These are phyloP conservation scores for Sebastes nivosus DNA, from an alignment of 2,797 vertebrate species.

Conservation along the genomic window DNA sequence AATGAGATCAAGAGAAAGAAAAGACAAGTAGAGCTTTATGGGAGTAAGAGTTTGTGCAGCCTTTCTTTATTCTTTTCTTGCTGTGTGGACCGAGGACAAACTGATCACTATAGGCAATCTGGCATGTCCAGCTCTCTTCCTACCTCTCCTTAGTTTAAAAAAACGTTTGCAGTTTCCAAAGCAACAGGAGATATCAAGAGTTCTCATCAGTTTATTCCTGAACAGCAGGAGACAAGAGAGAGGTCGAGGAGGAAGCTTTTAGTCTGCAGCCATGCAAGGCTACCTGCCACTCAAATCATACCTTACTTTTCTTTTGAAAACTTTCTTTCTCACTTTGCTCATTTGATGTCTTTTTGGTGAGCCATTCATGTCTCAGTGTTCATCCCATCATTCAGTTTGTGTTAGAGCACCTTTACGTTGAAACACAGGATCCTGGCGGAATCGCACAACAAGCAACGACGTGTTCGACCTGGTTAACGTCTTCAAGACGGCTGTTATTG, in stretches of 20 bases:
- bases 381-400: constrained; percentile 55
- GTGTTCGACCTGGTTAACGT: not conserved
- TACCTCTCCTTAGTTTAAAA: not conserved
- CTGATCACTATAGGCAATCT: not conserved
- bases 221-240: not conserved
- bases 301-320: constrained; percentile 36
- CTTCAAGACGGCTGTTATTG: not conserved
- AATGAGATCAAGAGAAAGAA: not conserved
- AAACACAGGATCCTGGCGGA: constrained; percentile 32
- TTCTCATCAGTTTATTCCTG: constrained; percentile 11
- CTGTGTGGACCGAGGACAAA: not conserved
- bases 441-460: not conserved
- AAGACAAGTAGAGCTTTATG: not conserved
- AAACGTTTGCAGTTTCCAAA: constrained; percentile 13
- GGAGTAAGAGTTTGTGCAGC: not conserved
- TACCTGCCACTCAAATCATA: constrained; percentile 34
- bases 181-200: not conserved
- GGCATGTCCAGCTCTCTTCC: not conserved
- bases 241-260: constrained; percentile 20
- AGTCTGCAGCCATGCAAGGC: not conserved
- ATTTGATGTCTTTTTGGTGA: constrained; percentile 29
- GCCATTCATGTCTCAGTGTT: constrained; percentile 54
- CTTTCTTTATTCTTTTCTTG: not conserved
- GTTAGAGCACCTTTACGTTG: constrained; percentile 10
- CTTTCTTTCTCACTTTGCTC: not conserved